Conservation (phyloP, 2,888 invertebrate genomes). For the Automeris io region DNA sequence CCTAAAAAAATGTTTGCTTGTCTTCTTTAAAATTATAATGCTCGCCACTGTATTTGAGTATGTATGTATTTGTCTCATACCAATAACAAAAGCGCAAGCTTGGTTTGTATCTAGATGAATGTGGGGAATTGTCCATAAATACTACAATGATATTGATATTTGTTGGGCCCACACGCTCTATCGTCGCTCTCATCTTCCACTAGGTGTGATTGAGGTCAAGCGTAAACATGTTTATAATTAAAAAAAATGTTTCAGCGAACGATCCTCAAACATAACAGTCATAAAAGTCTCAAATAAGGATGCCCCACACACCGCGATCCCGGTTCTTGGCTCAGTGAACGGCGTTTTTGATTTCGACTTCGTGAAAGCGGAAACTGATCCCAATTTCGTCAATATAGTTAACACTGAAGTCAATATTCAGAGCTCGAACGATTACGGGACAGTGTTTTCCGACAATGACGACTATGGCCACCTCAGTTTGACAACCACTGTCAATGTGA, state of each 20-base stretch:
- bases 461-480: constrained; percentile 65
- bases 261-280: constrained; percentile 73
- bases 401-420: constrained; percentile 46
- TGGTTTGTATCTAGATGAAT: too few species aligned
- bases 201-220: too few species aligned
- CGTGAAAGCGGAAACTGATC: constrained; percentile 24
- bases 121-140: too few species aligned
- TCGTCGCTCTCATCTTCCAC: too few species aligned
- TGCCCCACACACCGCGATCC: constrained; percentile 64
- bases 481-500: constrained; percentile 46
- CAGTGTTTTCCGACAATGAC: constrained; percentile 40
- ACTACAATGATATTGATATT: too few species aligned
- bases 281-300: constrained; percentile 77
- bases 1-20: too few species aligned
- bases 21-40: too few species aligned
- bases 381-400: constrained; percentile 56
- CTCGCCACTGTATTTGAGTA: too few species aligned
- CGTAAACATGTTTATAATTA: too few species aligned
- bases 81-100: too few species aligned
- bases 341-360: constrained; percentile 58
- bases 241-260: constrained; percentile 39
- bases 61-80: too few species aligned
- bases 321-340: constrained; percentile 45
- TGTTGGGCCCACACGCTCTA: constrained; percentile 56
- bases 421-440: constrained; percentile 46